phyloP scores from a whole-genome alignment of 2,888 invertebrate genomes.

The Netelia virgata region DNA sequence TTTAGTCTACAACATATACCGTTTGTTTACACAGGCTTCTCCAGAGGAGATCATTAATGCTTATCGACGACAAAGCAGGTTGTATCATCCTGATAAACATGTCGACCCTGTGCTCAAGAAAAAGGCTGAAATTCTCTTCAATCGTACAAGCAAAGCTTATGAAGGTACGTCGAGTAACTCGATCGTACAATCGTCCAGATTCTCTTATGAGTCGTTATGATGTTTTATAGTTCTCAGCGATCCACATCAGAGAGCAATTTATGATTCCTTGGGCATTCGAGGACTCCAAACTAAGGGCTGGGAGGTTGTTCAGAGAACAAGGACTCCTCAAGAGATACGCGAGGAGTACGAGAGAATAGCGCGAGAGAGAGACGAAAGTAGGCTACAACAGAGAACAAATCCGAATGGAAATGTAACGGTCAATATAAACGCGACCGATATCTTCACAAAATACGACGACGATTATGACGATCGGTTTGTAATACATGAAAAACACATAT shows the following conservation, averaged over 20 bases:
- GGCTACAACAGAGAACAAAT: slow-evolving; percentile 95
- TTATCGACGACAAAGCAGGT: slow-evolving; percentile 95
- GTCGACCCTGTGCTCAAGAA: slow-evolving; percentile 92
- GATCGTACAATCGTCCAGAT: slow-evolving; percentile 13
- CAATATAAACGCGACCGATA: slow-evolving; percentile 96
- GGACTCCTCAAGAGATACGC: slow-evolving; percentile 97
- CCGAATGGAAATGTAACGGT: slow-evolving; percentile 95
- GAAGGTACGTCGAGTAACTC: slow-evolving; percentile 88
- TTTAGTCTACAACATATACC: neutral
- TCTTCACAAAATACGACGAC: slow-evolving; percentile 93
- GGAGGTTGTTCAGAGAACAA: slow-evolving; percentile 96
- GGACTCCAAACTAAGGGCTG: slow-evolving; percentile 98
- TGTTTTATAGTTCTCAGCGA: slow-evolving; percentile 91
- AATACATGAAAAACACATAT: neutral
- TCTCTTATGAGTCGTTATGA: neutral
- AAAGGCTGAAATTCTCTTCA: slow-evolving; percentile 96
- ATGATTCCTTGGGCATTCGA: slow-evolving; percentile 92
- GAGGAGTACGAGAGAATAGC: slow-evolving; percentile 97
- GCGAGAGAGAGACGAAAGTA: slow-evolving; percentile 93
- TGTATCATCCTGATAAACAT: slow-evolving; percentile 99
- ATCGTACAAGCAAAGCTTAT: slow-evolving; percentile 96
- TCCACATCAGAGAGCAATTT: slow-evolving; percentile 97
- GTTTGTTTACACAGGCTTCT: slow-evolving; percentile 90
- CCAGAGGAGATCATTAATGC: slow-evolving; percentile 97
- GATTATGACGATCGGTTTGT: slow-evolving; percentile 88